Evolutionary conservation across 2,888 invertebrate genomes (phyloP), one percentile per base, ranked within the genome.

Genomic region (Camptogramma bilineatum): DNA sequence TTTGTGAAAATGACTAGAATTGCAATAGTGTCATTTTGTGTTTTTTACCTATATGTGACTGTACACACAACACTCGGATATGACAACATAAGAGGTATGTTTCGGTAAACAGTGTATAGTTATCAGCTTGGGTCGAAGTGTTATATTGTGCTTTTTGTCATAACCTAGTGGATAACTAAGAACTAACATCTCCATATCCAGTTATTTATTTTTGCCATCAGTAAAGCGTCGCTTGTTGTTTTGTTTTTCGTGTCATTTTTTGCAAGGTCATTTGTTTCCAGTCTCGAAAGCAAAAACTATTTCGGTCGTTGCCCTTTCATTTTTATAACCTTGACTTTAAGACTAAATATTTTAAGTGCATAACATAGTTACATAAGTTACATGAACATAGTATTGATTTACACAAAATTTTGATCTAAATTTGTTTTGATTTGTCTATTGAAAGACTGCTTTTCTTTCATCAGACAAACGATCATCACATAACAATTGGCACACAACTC

Each of bases 31-130:
- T 19, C 64, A 34, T 19, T 76, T 21, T 75, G 72, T 73, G 70
- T 57, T 16, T 50, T 64, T 39, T 58, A 53, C 9, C 31, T 64
- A 28, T 56, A 69, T 57, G 16, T 73, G 19, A 16, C 68, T 8
- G 73, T 73, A 48, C 68, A 60, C 44, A 69, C 75, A 71, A 73
- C 59, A 52, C 52, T 71, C 7, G 62, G 66, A 65, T 62, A 61
- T 55, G 71, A 67, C 28, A 62, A 69, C 5, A 16, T 55, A n/a
- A 66, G 71, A 78, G 82, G 83, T 84, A 70, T 59, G 73, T 44
- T 58, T 59, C 9, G 1, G 28, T 46, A 9, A 47, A 18, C 46
- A 19, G 10, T 48, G n/a, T 10, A n/a, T 48, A 19, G 19, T 47
- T 19, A 13, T 13, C 0, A 39, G 13, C 28, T 39, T 9, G 46